Conservation (phyloP, 2,888 invertebrate species). For the Lysandra bellargus region DNA sequence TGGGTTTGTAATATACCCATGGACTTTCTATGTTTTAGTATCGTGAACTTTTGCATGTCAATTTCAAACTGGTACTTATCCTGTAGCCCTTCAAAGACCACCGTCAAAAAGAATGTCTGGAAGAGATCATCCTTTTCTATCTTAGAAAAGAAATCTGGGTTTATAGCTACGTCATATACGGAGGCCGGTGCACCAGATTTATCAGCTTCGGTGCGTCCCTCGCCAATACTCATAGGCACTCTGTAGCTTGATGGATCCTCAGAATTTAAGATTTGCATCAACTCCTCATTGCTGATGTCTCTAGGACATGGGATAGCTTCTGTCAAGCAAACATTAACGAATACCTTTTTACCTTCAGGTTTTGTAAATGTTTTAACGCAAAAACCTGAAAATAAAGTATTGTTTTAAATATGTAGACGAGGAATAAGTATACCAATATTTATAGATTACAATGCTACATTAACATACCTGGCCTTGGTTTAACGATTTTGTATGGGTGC, state of each 20-base stretch:
- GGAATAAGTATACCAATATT: neutral
- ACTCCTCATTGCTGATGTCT: slow-evolving; percentile 85
- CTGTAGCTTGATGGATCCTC: slow-evolving; percentile 86
- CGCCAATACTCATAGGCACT: slow-evolving; percentile 95
- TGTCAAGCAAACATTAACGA: slow-evolving; percentile 92
- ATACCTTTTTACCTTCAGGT: slow-evolving; percentile 85
- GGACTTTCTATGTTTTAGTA: slow-evolving; percentile 86
- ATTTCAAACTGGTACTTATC: slow-evolving; percentile 88
- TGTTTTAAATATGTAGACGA: neutral
- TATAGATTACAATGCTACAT: slow-evolving; percentile 18
- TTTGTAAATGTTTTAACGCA: slow-evolving; percentile 88
- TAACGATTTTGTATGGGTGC: slow-evolving; percentile 82
- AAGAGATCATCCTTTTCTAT: slow-evolving; percentile 86
- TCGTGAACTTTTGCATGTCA: slow-evolving; percentile 82
- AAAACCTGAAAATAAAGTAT: slow-evolving; percentile 78
- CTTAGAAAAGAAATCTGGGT: slow-evolving; percentile 88
- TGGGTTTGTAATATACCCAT: slow-evolving; percentile 88
- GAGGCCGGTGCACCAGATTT: slow-evolving; percentile 87
- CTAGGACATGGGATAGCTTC: slow-evolving; percentile 87
- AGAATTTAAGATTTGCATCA: slow-evolving; percentile 84
- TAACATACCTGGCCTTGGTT: slow-evolving; percentile 84
- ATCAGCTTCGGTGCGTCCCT: slow-evolving; percentile 87
- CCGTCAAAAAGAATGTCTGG: slow-evolving; percentile 88
- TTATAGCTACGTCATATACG: slow-evolving; percentile 92
- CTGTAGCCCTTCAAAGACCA: slow-evolving; percentile 87